phyloP scores from a whole-genome alignment of 2,888 invertebrate genomes.

The Ormyrus pomaceus region DNA sequence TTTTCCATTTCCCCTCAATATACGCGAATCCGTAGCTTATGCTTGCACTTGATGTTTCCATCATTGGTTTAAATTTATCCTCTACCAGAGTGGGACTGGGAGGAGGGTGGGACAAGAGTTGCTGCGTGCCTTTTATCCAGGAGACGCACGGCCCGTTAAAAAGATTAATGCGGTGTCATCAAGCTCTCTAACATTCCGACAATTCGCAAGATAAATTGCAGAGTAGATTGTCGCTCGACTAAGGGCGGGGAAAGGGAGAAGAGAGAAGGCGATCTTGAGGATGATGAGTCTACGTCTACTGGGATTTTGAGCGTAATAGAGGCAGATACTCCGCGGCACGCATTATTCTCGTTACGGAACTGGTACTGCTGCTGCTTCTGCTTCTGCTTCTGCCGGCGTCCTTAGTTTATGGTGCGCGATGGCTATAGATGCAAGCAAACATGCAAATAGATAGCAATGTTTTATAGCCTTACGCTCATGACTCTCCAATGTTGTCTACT shows the following conservation, averaged over 20 bases:
- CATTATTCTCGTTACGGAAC: conserved; percentile 68
- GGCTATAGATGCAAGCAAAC: neutral
- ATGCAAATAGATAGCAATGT: neutral
- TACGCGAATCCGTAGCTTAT: neutral
- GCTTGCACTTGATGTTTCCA: conserved; percentile 23
- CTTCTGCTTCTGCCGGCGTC: conserved; percentile 49
- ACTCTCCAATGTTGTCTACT: neutral
- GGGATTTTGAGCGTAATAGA: conserved; percentile 65
- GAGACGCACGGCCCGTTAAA: conserved; percentile 36
- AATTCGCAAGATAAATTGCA: conserved; percentile 54
- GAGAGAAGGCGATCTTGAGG: conserved; percentile 46
- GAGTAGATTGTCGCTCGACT: conserved; percentile 47
- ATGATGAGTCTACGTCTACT: conserved; percentile 61
- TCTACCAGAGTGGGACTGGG: neutral
- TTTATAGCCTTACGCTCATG: conserved; percentile 15
- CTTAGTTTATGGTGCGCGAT: conserved; percentile 57
- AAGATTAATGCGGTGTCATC: conserved; percentile 55
- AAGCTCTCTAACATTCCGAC: conserved; percentile 54
- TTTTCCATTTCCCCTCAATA: conserved; percentile 31
- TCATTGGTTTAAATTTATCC: conserved; percentile 38
- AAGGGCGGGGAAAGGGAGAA: neutral
- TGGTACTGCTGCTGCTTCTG: conserved; percentile 57
- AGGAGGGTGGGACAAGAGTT: neutral
- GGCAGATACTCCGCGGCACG: conserved; percentile 64
- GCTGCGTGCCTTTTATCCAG: conserved; percentile 29